Conservation (phyloP, 2,113 vertebrate genomes). For the Corydoras maculifer region DNA sequence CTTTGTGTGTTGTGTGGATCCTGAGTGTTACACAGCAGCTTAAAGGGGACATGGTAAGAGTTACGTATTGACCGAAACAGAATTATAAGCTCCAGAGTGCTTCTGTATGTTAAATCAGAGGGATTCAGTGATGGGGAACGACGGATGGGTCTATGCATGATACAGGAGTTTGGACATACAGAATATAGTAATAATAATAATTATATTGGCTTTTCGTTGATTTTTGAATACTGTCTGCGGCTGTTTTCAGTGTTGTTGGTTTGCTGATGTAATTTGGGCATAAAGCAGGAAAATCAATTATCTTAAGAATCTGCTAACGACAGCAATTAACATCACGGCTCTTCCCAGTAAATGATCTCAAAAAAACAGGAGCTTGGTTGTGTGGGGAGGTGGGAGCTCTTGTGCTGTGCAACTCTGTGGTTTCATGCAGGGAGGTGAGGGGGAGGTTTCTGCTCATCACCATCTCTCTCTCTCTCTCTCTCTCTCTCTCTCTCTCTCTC, state of each 20-base stretch:
- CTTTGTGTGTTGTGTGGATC: no score
- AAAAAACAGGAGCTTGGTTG: not conserved
- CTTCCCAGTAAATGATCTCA: slow-evolving; percentile 4
- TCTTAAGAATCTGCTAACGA: not conserved
- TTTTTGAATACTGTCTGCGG: no score
- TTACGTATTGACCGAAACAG: no score
- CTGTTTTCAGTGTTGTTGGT: not conserved
- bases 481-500: slow-evolving; percentile 6
- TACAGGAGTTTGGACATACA: no score
- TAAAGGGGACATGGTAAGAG: no score
- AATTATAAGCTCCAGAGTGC: no score
- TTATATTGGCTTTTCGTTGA: no score
- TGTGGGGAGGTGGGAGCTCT: slow-evolving; percentile 12
- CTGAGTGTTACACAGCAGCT: no score
- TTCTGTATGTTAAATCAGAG: no score
- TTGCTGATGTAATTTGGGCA: not conserved
- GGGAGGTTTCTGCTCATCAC: slow-evolving; percentile 24
- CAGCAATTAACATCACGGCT: not conserved
- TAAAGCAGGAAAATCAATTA: not conserved
- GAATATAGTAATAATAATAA: no score
- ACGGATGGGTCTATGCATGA: no score
- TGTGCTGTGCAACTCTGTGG: slow-evolving; percentile 24
- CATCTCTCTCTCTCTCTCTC: slow-evolving; percentile 18
- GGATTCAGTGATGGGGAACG: no score
- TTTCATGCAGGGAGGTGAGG: slow-evolving; percentile 24